phyloP scores from a whole-genome alignment of 2,797 vertebrate genomes.

The Falco columbarius region DNA sequence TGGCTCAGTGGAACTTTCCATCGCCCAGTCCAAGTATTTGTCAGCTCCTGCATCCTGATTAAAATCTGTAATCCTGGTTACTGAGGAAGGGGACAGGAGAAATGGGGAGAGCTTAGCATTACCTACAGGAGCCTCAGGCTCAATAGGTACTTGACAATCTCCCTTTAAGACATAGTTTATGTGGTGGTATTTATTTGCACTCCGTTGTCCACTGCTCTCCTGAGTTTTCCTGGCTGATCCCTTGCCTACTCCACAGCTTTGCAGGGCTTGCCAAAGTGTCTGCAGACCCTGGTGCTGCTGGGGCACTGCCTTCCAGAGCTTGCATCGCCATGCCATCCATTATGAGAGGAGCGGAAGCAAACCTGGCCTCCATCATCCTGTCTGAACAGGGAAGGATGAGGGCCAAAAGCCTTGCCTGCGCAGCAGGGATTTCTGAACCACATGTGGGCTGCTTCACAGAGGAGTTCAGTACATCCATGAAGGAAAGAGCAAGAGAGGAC shows the following conservation, averaged over 20 bases:
- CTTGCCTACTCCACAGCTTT: neutral
- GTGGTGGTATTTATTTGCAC: too few species aligned
- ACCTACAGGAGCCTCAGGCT: neutral
- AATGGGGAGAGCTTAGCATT: neutral
- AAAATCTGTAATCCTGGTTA: conserved; percentile 55
- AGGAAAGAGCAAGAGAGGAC: neutral
- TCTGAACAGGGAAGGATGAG: accelerated
- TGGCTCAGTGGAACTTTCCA: conserved; percentile 75
- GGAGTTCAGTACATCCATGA: neutral
- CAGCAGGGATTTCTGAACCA: neutral
- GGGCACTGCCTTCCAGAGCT: neutral
- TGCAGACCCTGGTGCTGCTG: neutral
- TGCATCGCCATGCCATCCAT: neutral
- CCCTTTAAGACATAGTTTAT: accelerated
- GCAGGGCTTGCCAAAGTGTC: neutral
- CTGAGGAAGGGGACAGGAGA: neutral
- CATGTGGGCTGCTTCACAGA: accelerated
- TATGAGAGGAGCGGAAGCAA: too few species aligned
- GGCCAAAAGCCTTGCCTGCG: accelerated
- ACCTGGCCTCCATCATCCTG: accelerated
- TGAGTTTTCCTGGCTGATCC: accelerated
- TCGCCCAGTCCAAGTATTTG: conserved; percentile 65
- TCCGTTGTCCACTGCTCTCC: neutral
- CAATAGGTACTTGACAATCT: accelerated
- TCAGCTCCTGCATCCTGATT: conserved; percentile 69